Conservation (phyloP, 2,888 invertebrate species). For the Eilema caniola region DNA sequence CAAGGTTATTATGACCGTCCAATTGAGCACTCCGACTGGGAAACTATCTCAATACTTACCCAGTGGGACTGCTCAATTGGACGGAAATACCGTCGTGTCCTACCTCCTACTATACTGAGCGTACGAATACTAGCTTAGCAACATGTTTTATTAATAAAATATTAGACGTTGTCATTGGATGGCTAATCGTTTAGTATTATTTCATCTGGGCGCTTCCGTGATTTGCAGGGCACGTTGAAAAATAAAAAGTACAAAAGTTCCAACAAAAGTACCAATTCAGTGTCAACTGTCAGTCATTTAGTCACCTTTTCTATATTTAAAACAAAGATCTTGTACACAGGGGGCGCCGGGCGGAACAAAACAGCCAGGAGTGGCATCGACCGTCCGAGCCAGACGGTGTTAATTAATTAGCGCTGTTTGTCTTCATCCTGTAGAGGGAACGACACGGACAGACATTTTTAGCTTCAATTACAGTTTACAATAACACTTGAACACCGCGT, state of each 20-base stretch:
- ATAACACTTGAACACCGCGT: not conserved
- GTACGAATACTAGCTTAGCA: too few species aligned
- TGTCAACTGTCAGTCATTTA: not conserved
- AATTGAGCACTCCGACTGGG: too few species aligned
- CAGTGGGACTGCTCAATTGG: too few species aligned
- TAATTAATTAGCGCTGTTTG: conserved; percentile 33
- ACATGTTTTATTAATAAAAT: too few species aligned
- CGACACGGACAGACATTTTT: not conserved
- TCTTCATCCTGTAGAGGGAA: not conserved
- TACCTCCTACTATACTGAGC: too few species aligned
- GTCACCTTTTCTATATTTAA: not conserved
- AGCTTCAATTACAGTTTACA: conserved; percentile 6
- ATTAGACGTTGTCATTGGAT: too few species aligned
- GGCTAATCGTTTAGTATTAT: too few species aligned
- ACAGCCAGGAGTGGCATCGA: conserved; percentile 47
- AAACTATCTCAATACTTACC: too few species aligned
- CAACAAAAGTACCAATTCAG: not conserved
- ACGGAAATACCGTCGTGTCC: too few species aligned
- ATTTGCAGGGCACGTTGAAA: too few species aligned
- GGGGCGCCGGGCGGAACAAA: not conserved
- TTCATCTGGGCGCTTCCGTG: too few species aligned
- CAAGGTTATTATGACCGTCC: too few species aligned
- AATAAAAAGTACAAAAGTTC: not conserved
- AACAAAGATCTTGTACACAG: not conserved
- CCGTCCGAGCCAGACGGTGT: conserved; percentile 39